A percentile compares a stretch with the other conserved stretches of the same genome.
phyloP scores from a whole-genome alignment of 1,140 invertebrate genomes.

The Drosophila lowei region DNA sequence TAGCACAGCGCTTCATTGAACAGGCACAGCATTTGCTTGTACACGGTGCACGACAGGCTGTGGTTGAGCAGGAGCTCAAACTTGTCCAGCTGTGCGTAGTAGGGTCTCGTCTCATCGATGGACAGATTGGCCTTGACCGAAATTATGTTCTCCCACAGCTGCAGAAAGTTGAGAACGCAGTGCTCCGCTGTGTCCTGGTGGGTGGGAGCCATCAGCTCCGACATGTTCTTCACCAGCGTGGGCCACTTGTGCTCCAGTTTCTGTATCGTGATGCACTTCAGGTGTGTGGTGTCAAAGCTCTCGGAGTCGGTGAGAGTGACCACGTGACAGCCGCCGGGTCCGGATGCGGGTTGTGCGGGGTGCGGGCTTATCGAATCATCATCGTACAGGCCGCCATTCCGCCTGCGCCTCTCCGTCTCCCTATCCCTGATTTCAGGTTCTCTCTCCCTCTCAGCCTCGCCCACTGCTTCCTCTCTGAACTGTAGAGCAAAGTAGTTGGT shows the following conservation, averaged over 20 bases:
- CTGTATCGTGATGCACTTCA: conserved; percentile 93
- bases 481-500: conserved; percentile 81
- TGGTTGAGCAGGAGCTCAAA: conserved; percentile 89
- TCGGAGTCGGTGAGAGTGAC: conserved; percentile 90
- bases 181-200: conserved; percentile 86
- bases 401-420: conserved; percentile 13
- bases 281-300: conserved; percentile 90
- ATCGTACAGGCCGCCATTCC: conserved; percentile 32
- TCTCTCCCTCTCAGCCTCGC: conserved; percentile 7
- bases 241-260: conserved; percentile 93
- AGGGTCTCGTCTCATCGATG: conserved; percentile 93
- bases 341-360: conserved; percentile 11
- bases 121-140: conserved; percentile 95
- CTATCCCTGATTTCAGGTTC: conserved; percentile 23
- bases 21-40: conserved; percentile 91
- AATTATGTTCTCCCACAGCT: conserved; percentile 95
- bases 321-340: conserved; percentile 85
- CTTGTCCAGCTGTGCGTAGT: conserved; percentile 92
- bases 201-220: conserved; percentile 84
- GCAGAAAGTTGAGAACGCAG: conserved; percentile 91
- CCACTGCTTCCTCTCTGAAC: conserved; percentile 51
- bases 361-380: background rate
- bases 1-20: conserved; percentile 96
- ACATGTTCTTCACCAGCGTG: conserved; percentile 88
- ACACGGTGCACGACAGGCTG: conserved; percentile 90